These are phyloP conservation scores for Spisula solida DNA, from an alignment of 2,888 invertebrate genomes.

Conservation along the genomic window DNA sequence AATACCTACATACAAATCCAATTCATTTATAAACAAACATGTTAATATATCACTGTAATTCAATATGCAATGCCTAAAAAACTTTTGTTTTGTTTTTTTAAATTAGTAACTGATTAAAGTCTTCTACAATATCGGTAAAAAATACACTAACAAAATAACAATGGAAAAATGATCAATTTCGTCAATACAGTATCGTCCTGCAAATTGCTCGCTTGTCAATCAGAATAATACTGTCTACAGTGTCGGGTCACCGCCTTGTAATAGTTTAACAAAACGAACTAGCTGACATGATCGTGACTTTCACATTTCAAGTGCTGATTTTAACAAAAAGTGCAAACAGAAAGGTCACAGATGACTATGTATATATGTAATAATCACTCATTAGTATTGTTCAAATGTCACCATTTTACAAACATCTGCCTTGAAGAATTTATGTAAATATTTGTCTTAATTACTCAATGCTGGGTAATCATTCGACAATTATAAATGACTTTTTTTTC, in stretches of 20 bases:
- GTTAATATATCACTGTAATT: not conserved
- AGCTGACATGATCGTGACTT: not conserved
- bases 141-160: not conserved
- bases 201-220: not conserved
- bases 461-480: no score
- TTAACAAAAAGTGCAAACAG: not conserved
- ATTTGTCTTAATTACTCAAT: no score
- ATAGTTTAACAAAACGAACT: not conserved
- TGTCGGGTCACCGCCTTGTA: not conserved
- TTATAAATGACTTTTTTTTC: no score
- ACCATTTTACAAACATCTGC: not conserved
- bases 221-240: not conserved
- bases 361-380: not conserved
- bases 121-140: not conserved
- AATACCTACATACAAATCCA: not conserved
- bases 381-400: slow-evolving; percentile 16
- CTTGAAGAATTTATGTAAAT: no score
- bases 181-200: not conserved
- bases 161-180: not conserved
- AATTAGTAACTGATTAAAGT: not conserved
- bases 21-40: not conserved
- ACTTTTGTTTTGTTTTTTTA: slow-evolving; percentile 17
- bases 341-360: not conserved
- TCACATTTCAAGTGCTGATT: not conserved
- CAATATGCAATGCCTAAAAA: not conserved